Evolutionary conservation across 2,888 invertebrate species (phyloP).

Genomic region (Magallana nippona): DNA sequence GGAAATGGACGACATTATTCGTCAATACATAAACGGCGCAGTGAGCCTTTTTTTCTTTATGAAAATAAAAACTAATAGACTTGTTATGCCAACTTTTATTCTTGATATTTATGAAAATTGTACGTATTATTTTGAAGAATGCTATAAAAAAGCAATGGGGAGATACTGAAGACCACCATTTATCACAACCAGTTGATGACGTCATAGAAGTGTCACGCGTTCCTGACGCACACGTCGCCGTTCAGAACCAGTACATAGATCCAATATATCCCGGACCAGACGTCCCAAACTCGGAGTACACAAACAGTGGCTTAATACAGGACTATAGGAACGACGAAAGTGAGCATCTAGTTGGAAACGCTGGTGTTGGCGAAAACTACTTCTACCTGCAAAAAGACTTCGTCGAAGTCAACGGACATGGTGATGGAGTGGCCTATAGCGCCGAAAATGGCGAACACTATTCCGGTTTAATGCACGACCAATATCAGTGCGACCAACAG

Average conservation of each 20-base stretch:
- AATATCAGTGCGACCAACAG: background rate
- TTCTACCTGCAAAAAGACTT: conserved; percentile 5
- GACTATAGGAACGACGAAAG: background rate
- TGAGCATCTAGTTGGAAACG: background rate
- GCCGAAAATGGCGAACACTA: too few relatives aligned
- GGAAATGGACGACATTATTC: background rate
- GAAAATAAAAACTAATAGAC: too few relatives aligned
- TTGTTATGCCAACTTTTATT: too few relatives aligned
- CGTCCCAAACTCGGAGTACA: background rate
- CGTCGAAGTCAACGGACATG: background rate
- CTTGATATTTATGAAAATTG: too few relatives aligned
- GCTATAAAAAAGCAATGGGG: background rate
- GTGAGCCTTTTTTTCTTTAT: background rate
- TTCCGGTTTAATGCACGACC: too few relatives aligned
- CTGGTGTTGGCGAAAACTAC: background rate
- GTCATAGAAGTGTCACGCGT: background rate
- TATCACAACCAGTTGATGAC: background rate
- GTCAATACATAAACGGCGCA: background rate
- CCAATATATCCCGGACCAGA: background rate
- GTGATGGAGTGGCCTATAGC: too few relatives aligned
- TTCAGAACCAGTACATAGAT: background rate
- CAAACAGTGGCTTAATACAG: background rate
- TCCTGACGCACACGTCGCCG: background rate
- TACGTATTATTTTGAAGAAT: background rate
- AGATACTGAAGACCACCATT: background rate